These are phyloP conservation scores for Umimayanthus chanpuru DNA, from an alignment of 92 coral and sea anemone species.

Conservation along the genomic window DNA sequence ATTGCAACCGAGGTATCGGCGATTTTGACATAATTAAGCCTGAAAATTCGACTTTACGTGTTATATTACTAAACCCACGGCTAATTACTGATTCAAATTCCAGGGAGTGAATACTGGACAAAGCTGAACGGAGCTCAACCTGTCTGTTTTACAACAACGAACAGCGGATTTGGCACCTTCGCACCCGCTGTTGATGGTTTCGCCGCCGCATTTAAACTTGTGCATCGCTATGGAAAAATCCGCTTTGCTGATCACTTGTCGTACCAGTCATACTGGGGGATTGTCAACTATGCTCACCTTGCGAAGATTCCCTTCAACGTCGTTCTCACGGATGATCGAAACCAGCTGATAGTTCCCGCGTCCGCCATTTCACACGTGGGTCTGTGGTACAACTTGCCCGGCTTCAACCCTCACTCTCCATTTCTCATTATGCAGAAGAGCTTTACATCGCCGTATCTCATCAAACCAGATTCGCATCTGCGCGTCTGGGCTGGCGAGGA, in stretches of 20 bases:
- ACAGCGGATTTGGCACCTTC: constrained; percentile 6
- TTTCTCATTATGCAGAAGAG: constrained; percentile 9
- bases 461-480: constrained; percentile 21
- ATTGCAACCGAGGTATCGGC: no score
- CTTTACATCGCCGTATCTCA: not conserved
- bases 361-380: not conserved
- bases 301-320: not conserved
- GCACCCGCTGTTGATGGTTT: constrained; percentile 7
- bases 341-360: constrained; percentile 13
- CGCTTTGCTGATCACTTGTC: not conserved
- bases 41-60: no score
- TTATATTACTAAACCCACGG: no score
- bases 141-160: not conserved
- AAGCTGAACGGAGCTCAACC: constrained; percentile 10
- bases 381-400: not conserved
- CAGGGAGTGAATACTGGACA: constrained; percentile 22
- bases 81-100: not conserved
- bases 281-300: not conserved
- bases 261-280: constrained; percentile 12
- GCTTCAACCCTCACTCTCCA: constrained; percentile 1
- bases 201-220: constrained; percentile 15
- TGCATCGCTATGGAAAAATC: constrained; percentile 13
- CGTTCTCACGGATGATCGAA: not conserved
- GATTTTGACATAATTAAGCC: no score
- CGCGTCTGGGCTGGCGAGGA: constrained; percentile 11